Base-by-base conservation (phyloP, 2,797 vertebrate genomes). In the Bovichtus variegatus region DNA sequence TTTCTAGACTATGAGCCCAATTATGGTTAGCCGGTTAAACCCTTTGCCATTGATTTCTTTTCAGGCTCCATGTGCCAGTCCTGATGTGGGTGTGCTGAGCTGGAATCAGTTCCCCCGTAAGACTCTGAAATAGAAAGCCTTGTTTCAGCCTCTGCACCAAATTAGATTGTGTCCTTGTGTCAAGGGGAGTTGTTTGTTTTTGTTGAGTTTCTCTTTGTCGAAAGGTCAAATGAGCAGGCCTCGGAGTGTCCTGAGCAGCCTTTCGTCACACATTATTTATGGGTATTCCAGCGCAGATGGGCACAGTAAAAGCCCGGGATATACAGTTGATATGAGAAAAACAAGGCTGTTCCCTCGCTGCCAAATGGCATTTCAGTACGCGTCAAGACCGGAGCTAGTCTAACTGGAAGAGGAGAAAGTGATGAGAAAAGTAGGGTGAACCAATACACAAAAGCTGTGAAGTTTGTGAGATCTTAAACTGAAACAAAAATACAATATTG, bases 91-190 rank as follows among this genome's bases (percentile, higher is more conserved):
- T 75, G 75, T 80, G 81, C 75, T 83, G 72, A 80, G 82, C 81
- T 84, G 80, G 81, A 86, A 85, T 88, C 83, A 61, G 83, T 50
- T 87, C 83, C 69, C 77, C 72, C 43, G 53, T 88, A 90, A 89
- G 71, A 79, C 84, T 82, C 66, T 80, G 82, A 82, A 93, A 87
- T 88, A 81, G 83, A 90, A 93, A 89, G 83, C 83, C 74, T 82
- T 44, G 83, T 86, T 91, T 84, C 80, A 74, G 87, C 82, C 80
- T 81, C 82, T 71, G 88, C 86, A 85, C 86, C 81, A 88, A 88
- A 93, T 91, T 88, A 91, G 79, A 91, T 80, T 73, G 78, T n/a
- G 90, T 90, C 91, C 92, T 94, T 94, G 90, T 87, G 92, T 90
- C 91, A 92, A 92, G 90, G 89, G 81, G 85, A 89, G 84, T 73